phyloP scores from a whole-genome alignment of 2,113 vertebrate genomes.

The Rhinolophus sinicus region DNA sequence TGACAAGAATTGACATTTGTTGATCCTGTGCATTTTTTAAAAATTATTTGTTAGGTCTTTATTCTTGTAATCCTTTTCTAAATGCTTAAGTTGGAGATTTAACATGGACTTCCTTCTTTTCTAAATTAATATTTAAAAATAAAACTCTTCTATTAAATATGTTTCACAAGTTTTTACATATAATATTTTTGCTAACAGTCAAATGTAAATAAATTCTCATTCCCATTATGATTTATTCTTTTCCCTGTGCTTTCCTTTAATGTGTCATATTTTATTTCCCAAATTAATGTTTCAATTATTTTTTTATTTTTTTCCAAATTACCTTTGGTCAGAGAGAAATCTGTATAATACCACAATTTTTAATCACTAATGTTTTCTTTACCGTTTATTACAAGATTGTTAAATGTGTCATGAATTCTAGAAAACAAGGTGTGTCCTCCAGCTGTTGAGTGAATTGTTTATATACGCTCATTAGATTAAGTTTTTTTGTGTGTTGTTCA shows the following conservation, averaged over 20 bases:
- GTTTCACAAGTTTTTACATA: background rate
- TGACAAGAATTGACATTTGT: background rate
- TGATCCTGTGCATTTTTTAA: background rate
- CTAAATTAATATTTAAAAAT: background rate
- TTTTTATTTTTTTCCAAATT: background rate
- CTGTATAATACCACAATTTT: too few relatives aligned
- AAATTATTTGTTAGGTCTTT: background rate
- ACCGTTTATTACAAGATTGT: background rate
- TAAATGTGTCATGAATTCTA: background rate
- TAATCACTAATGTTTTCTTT: too few relatives aligned
- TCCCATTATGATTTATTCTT: background rate
- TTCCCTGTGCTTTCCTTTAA: background rate
- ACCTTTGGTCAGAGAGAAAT: too few relatives aligned
- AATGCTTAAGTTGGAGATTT: background rate
- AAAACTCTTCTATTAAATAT: background rate
- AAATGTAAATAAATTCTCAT: background rate
- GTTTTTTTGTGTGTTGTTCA: background rate
- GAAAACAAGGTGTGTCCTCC: background rate
- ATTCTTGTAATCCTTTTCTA: background rate
- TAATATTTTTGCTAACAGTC: background rate
- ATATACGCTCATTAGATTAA: background rate
- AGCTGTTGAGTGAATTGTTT: background rate
- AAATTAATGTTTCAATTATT: background rate
- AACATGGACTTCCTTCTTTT: background rate
- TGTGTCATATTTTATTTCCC: background rate